A percentile compares a stretch with the other conserved stretches of the same genome.
Evolutionary conservation across 2,113 vertebrate genomes (phyloP).

Genomic region (Panurus biarmicus): DNA sequence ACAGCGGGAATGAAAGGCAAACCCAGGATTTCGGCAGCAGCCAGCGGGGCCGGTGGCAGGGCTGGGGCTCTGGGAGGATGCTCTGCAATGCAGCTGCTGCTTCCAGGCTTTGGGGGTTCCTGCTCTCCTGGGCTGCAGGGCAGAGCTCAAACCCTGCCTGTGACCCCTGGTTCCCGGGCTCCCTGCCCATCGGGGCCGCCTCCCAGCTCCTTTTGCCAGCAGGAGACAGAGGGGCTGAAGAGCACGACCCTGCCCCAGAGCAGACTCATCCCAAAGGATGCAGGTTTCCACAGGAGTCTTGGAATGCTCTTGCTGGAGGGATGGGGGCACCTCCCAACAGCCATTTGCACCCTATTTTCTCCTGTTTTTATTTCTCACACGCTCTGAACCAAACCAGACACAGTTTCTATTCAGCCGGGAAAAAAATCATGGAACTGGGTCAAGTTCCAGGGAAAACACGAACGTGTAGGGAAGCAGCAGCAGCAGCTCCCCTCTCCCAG

Average conservation of each 20-base stretch:
- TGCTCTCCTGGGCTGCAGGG: background rate
- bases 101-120: accelerated
- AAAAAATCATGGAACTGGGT: background rate
- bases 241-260: background rate
- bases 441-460: background rate
- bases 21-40: background rate
- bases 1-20: background rate
- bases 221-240: background rate
- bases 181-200: accelerated
- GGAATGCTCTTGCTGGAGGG: background rate
- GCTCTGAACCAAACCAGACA: background rate
- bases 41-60: background rate
- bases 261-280: background rate
- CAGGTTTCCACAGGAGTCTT: background rate
- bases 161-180: accelerated
- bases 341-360: background rate
- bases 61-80: background rate
- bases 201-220: background rate
- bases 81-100: background rate
- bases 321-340: background rate
- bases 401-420: background rate
- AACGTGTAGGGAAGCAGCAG: background rate
- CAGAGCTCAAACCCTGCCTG: background rate
- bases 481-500: background rate
- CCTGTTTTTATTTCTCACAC: background rate